Conservation (phyloP, 2,888 invertebrate species). For the Ganaspis brasiliensis region DNA sequence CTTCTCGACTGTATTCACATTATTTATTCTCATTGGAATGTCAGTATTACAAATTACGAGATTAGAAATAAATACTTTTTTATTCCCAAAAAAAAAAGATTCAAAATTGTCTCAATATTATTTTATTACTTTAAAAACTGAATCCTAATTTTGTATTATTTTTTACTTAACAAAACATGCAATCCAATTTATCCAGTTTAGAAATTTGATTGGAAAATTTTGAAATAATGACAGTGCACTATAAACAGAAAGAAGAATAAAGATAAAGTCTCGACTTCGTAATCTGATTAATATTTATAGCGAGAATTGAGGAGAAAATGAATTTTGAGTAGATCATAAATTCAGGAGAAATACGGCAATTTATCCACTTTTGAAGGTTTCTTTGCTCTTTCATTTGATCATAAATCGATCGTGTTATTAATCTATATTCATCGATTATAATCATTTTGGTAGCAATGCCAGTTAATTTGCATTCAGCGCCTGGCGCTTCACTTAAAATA, state of each 20-base stretch:
- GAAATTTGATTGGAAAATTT: not conserved
- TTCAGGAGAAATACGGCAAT: not conserved
- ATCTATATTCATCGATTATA: conserved; percentile 41
- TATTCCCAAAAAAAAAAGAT: too few relatives aligned
- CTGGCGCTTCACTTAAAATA: conserved; percentile 8
- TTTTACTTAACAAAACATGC: too few relatives aligned
- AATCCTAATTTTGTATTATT: too few relatives aligned
- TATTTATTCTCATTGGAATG: too few relatives aligned
- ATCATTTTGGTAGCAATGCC: not conserved
- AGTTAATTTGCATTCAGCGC: conserved; percentile 15
- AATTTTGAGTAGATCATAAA: conserved; percentile 24
- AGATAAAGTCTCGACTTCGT: not conserved
- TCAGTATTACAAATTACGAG: too few relatives aligned
- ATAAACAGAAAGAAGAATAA: not conserved
- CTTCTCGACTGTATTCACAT: too few relatives aligned
- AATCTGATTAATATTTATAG: conserved; percentile 30
- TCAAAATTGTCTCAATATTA: too few relatives aligned
- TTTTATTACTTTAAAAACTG: too few relatives aligned
- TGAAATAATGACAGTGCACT: not conserved
- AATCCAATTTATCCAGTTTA: not conserved
- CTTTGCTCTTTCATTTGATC: not conserved
- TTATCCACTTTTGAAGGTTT: conserved; percentile 20
- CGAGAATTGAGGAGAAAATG: not conserved
- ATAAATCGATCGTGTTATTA: conserved; percentile 24
- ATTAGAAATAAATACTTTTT: too few relatives aligned